phyloP scores from a whole-genome alignment of 2,888 invertebrate species.

The Drosophila testacea region DNA sequence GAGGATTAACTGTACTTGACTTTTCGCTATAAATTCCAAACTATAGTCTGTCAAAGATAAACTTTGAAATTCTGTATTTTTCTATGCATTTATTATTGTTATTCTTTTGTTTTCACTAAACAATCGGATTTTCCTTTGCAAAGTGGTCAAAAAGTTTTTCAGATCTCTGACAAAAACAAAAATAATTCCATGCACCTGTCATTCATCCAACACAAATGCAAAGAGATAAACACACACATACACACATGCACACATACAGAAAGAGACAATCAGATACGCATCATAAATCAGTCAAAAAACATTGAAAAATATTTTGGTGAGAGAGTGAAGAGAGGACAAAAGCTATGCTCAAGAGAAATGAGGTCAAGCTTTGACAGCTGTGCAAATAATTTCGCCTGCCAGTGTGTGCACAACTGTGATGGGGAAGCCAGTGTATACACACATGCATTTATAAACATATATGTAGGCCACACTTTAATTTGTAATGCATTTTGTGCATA shows the following conservation, averaged over 20 bases:
- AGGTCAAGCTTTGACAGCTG: slow-evolving; percentile 79
- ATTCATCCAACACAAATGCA: slow-evolving; percentile 25
- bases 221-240: slow-evolving; percentile 27
- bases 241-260: slow-evolving; percentile 14
- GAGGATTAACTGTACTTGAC: slow-evolving; percentile 5
- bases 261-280: slow-evolving; percentile 21
- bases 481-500: slow-evolving; percentile 74
- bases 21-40: not conserved
- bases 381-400: slow-evolving; percentile 74
- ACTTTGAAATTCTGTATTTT: slow-evolving; percentile 16
- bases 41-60: slow-evolving; percentile 15
- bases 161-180: slow-evolving; percentile 13
- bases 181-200: slow-evolving; percentile 63
- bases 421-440: slow-evolving; percentile 20
- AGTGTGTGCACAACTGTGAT: slow-evolving; percentile 53
- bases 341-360: slow-evolving; percentile 58
- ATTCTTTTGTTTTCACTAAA: slow-evolving; percentile 5
- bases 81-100: slow-evolving; percentile 40
- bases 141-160: slow-evolving; percentile 30
- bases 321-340: slow-evolving; percentile 30
- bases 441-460: slow-evolving; percentile 11
- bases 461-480: slow-evolving; percentile 65
- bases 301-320: slow-evolving; percentile 57
- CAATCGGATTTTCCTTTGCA: slow-evolving; percentile 10
- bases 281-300: slow-evolving; percentile 75